These are phyloP conservation scores for Melolontha melolontha DNA, from an alignment of 2,888 invertebrate species.

Conservation along the genomic window DNA sequence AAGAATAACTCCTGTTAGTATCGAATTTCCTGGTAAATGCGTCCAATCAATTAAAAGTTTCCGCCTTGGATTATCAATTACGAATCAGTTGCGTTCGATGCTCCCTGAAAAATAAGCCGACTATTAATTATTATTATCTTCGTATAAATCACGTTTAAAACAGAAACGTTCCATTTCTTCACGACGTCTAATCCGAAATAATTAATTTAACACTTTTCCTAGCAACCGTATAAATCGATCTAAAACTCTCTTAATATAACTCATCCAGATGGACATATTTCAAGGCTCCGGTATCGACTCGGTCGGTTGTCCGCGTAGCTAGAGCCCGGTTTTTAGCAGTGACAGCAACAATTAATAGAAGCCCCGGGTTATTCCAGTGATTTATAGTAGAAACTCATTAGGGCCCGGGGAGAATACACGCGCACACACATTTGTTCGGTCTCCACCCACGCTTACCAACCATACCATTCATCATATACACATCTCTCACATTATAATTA, in stretches of 20 bases:
- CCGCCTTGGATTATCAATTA: neutral
- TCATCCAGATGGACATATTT: slow-evolving; percentile 52
- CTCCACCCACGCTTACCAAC: slow-evolving; percentile 50
- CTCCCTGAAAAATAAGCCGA: neutral
- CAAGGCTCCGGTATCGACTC: slow-evolving; percentile 52
- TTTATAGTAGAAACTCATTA: slow-evolving; percentile 62
- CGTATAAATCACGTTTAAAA: slow-evolving; percentile 28
- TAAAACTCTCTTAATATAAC: slow-evolving; percentile 47
- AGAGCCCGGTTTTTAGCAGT: slow-evolving; percentile 54
- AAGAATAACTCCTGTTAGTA: no score
- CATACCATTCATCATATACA: slow-evolving; percentile 52
- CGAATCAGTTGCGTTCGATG: neutral
- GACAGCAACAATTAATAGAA: slow-evolving; percentile 62
- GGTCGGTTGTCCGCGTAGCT: slow-evolving; percentile 51
- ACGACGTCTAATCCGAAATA: slow-evolving; percentile 45
- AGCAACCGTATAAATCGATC: slow-evolving; percentile 52
- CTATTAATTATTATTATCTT: slow-evolving; percentile 20
- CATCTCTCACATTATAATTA: slow-evolving; percentile 53
- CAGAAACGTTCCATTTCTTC: slow-evolving; percentile 18
- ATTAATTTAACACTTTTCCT: slow-evolving; percentile 53
- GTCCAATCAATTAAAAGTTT: no score
- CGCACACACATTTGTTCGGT: slow-evolving; percentile 50
- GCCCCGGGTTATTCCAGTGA: slow-evolving; percentile 57
- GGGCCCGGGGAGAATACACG: slow-evolving; percentile 58
- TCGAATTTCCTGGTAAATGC: no score